Evolutionary conservation across 1,140 invertebrate species (phyloP).

Genomic region (Planococcus citri): DNA sequence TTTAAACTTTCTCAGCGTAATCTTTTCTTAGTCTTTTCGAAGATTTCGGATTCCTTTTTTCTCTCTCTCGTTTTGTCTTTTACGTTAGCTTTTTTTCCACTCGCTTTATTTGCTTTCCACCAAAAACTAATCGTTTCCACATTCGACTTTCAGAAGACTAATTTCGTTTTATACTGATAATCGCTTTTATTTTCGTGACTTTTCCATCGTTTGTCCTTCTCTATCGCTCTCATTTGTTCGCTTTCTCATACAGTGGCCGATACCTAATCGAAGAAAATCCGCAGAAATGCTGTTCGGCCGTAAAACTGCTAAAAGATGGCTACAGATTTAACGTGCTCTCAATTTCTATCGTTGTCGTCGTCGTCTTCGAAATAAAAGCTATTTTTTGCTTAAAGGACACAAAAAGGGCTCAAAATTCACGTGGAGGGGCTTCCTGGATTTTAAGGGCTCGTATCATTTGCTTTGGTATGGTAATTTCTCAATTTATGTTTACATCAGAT

Average conservation of each 20-base stretch:
- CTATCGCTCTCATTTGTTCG: too few relatives aligned
- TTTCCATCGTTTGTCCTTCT: not conserved
- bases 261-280: not conserved
- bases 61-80: not conserved
- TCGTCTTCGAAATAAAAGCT: too few relatives aligned
- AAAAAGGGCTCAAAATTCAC: too few relatives aligned
- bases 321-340: not conserved
- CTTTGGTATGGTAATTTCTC: too few relatives aligned
- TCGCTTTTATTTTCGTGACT: slow-evolving; percentile 6
- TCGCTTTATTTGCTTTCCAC: not conserved
- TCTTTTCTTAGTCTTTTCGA: not conserved
- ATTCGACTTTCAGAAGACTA: slow-evolving; percentile 2
- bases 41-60: not conserved
- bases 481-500: too few relatives aligned
- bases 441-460: too few relatives aligned
- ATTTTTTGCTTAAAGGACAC: too few relatives aligned
- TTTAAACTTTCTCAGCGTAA: too few relatives aligned
- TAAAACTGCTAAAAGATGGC: not conserved
- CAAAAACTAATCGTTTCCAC: not conserved
- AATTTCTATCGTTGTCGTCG: too few relatives aligned
- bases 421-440: too few relatives aligned
- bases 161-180: slow-evolving; percentile 4
- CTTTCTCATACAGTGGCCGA: not conserved
- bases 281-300: not conserved
- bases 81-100: not conserved